Conservation (phyloP, 2,888 invertebrate species). For the Macrostomum cliftonense region DNA sequence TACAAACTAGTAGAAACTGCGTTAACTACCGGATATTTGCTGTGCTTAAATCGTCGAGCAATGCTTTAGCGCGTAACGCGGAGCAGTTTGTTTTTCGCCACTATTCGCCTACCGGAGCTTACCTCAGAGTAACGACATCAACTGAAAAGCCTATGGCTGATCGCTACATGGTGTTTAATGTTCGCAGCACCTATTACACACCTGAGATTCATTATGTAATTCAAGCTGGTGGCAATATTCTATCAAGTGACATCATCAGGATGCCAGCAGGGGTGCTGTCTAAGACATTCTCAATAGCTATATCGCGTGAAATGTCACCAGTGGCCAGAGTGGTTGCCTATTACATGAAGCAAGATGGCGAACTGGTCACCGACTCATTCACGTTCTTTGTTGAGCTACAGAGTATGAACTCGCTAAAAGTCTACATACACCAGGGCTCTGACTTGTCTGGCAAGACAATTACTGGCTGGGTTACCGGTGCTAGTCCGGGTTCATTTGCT, state of each 20-base stretch:
- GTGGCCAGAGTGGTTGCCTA: constrained; percentile 76
- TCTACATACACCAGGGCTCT: not conserved
- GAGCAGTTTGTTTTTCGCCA: not conserved
- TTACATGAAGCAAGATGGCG: constrained; percentile 54
- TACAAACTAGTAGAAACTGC: too few species aligned
- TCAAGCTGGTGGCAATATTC: constrained; percentile 72
- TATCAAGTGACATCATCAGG: constrained; percentile 61
- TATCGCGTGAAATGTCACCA: constrained; percentile 53
- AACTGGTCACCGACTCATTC: constrained; percentile 70
- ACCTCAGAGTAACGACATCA: constrained; percentile 65
- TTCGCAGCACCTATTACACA: constrained; percentile 70
- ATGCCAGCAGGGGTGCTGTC: constrained; percentile 42
- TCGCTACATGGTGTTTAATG: constrained; percentile 79
- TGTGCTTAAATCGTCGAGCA: constrained; percentile 74
- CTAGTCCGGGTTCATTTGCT: too few species aligned
- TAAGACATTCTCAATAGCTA: constrained; percentile 41
- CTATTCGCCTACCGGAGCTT: constrained; percentile 43
- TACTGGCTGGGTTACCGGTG: too few species aligned
- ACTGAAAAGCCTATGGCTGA: constrained; percentile 53
- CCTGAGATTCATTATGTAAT: constrained; percentile 72
- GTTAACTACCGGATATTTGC: constrained; percentile 45
- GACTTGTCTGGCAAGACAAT: not conserved
- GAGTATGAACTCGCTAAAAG: constrained; percentile 60
- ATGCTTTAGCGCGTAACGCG: constrained; percentile 25
- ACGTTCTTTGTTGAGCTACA: constrained; percentile 93